phyloP scores from a whole-genome alignment of 2,888 invertebrate species.

The Margaritifera margaritifera region DNA sequence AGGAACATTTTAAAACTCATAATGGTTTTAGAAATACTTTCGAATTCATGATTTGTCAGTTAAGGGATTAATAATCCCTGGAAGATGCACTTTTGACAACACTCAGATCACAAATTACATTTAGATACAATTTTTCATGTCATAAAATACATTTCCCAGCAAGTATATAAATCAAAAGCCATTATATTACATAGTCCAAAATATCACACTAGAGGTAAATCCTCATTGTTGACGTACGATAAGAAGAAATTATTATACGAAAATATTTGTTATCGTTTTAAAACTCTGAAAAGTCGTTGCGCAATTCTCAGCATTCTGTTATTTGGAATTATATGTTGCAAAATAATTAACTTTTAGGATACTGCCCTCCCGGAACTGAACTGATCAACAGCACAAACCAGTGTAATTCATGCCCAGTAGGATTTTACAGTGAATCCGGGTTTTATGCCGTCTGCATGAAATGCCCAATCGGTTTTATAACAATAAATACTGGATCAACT shows the following conservation, averaged over 20 bases:
- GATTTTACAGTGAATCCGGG: slow-evolving; percentile 40
- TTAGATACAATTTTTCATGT: no score
- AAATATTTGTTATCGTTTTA: no score
- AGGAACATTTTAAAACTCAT: background rate
- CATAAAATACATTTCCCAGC: no score
- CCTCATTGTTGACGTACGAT: no score
- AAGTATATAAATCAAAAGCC: no score
- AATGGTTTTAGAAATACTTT: background rate
- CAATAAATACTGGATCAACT: slow-evolving; percentile 18
- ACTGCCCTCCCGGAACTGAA: slow-evolving; percentile 75
- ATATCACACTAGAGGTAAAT: no score
- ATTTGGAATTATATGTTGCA: background rate
- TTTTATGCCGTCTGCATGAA: slow-evolving; percentile 30
- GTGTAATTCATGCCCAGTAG: slow-evolving; percentile 35
- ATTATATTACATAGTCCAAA: no score
- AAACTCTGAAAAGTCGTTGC: no score
- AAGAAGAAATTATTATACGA: no score
- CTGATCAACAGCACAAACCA: slow-evolving; percentile 8
- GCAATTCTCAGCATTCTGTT: background rate
- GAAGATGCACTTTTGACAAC: background rate
- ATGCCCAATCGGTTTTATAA: slow-evolving; percentile 39
- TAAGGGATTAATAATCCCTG: background rate
- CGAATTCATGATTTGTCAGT: background rate
- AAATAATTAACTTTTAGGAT: slow-evolving; percentile 26
- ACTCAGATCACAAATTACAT: no score